Base-by-base conservation (phyloP, 1,140 invertebrate species). In the Phenacoccus solenopsis region DNA sequence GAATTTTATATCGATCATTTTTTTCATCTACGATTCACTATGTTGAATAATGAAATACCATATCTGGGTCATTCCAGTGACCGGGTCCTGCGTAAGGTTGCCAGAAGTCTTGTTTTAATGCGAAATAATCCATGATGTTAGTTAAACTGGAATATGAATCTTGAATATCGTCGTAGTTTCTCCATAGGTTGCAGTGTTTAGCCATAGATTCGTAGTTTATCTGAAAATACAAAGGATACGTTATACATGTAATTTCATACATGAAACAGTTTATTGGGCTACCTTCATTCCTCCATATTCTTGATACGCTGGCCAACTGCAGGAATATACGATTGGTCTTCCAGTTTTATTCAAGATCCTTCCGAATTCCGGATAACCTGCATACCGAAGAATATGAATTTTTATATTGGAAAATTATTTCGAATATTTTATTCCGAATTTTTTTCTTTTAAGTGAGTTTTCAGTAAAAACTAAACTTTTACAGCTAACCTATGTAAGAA, bases 31-130 rank as follows among this genome's bases (percentile, higher is more conserved):
- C 13, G 20, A 4, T 59, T 59, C 7, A 59, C 5, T 9, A 7
- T 59, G 5, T 22, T 38, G 7, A 20, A 59, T 20, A 7, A 20
- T 59, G 13, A 5, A 10, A 20, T 80, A 93, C 88, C 92, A 93
- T 93, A 78, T 96, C 93, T 0, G 93, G 93, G 79, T 96, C 93
- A 78, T 94, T 94, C 90, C 90, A 96, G 72, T 89, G 86, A 4
- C 93, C 91, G 0, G 92, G 91, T 13, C 90, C 92, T 56, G 89
- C 87, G 76, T 86, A 84, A 38, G 83, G 79, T 10, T 84, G 84
- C 69, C 93, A 81, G 70, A 84, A 80, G 32, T 87, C 86, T 77
- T 90, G 88, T 76, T 93, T 87, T 22, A 86, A 81, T 4, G 84
- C 88, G 77, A 91, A 95, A 80, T 87, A 93, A 72, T 90, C 81